Base-by-base conservation (phyloP, 2,113 vertebrate species). In the Ictalurus punctatus region DNA sequence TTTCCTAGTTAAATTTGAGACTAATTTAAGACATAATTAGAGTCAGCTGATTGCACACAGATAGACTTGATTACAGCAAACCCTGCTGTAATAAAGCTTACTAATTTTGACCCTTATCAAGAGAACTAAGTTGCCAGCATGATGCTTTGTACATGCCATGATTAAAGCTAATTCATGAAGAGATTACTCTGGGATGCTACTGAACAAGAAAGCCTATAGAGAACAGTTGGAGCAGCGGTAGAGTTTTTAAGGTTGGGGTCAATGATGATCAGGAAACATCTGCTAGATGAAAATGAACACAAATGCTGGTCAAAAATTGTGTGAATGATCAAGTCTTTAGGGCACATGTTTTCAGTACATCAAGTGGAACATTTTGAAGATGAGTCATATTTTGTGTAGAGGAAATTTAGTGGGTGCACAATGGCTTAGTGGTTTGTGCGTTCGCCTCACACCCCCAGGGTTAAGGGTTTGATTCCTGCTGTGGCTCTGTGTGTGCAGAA, bases 41-140 rank as follows among this genome's bases (percentile, higher is more conserved):
- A 82, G 81, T 83, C 81, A 83, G 30, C 21, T 61, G 80, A 83
- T 83, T 61, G 56, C 61, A 83, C 56, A 83, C 6, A 27, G 34
- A 63, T 83, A 83, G 59, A 83, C 12, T 40, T 83, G 34, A 63
- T 44, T 63, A 63, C 58, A 83, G 12, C 58, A 83, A 63, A 83
- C 10, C 58, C 13, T 61, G 19, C 30, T 40, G 44, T 34, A 83
- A 61, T 40, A 83, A 83, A 61, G 81, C 56, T 25, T 83, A 61
- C 34, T 37, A 14, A 83, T 83, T 37, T 82, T 83, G 30, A 59
- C 80, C 19, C 19, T 23, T 37, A 21, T 37, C 30, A 37, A 61
- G 17, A 81, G 21, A 82, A 34, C 30, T 21, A 83, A 23, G 58
- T 61, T 83, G 30, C 19, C 4, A 25, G 56, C 56, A 83, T 61